A percentile compares a stretch with the other conserved stretches of the same genome.
These are phyloP conservation scores for Ceratina calcarata DNA, from an alignment of 1,140 invertebrate genomes.

Conservation along the genomic window DNA sequence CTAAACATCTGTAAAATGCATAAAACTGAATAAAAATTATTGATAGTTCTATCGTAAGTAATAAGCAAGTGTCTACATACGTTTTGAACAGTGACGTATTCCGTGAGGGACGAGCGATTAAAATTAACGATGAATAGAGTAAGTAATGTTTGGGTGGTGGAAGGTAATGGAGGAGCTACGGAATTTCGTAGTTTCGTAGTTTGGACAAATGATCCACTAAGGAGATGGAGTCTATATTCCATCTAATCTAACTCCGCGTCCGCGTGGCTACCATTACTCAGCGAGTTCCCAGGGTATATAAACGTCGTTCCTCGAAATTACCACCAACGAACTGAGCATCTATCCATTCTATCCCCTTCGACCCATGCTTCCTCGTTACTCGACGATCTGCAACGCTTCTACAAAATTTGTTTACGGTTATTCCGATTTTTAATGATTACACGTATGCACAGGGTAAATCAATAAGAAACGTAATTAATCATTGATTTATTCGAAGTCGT, in stretches of 20 bases:
- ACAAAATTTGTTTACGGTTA: slow-evolving; percentile 3
- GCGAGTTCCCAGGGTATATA: neutral
- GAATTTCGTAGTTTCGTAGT: slow-evolving; percentile 51
- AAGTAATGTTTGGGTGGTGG: neutral
- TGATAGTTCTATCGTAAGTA: no score
- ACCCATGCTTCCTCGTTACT: neutral
- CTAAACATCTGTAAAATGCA: no score
- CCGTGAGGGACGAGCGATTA: slow-evolving; percentile 47
- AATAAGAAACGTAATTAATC: no score
- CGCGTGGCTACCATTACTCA: slow-evolving; percentile 49
- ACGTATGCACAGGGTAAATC: no score
- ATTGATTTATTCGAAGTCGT: no score
- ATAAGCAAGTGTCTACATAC: no score
- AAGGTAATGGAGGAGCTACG: neutral
- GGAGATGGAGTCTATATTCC: slow-evolving; percentile 53
- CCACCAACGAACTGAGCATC: slow-evolving; percentile 14
- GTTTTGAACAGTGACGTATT: neutral
- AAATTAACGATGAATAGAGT: slow-evolving; percentile 52
- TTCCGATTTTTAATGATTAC: no score
- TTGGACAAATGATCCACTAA: slow-evolving; percentile 65
- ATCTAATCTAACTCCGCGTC: slow-evolving; percentile 58
- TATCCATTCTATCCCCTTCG: slow-evolving; percentile 9
- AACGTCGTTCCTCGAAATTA: slow-evolving; percentile 40
- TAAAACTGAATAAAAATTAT: no score
- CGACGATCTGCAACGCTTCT: no score